Percentiles rank a stretch among this genome's conserved stretches.
Conservation (phyloP, 2,113 vertebrate species). For the Chunga burmeisteri region DNA sequence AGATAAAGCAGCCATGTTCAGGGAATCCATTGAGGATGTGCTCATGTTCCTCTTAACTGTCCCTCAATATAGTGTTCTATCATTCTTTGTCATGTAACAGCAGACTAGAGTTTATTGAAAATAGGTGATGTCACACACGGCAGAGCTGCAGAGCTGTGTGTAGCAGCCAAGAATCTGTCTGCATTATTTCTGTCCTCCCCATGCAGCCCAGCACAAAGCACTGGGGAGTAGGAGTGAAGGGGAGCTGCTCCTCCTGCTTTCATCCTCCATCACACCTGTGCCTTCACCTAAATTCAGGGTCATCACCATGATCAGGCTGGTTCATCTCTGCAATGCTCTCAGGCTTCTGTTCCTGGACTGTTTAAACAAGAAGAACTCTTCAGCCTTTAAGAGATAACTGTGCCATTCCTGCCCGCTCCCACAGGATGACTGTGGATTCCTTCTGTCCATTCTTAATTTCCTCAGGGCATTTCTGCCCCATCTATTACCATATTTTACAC, state of each 20-base stretch:
- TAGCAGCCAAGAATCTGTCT: not conserved
- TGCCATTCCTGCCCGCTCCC: not conserved
- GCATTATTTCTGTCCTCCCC: not conserved
- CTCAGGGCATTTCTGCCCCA: not conserved
- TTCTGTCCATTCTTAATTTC: not conserved
- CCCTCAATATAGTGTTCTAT: not conserved
- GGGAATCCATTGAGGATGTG: not conserved
- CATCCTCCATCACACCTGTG: not conserved
- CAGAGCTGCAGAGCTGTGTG: not conserved
- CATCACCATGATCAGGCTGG: not conserved
- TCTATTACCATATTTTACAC: not conserved
- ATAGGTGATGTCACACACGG: not conserved
- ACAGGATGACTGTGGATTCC: not conserved
- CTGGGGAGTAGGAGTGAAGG: not conserved
- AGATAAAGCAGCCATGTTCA: not conserved
- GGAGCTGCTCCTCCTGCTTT: not conserved
- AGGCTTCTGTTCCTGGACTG: not conserved
- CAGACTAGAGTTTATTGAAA: not conserved
- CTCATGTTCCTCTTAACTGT: not conserved
- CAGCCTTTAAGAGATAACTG: not conserved
- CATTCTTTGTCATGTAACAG: not conserved
- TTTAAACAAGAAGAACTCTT: not conserved
- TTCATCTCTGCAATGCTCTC: not conserved
- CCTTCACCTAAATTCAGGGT: not conserved
- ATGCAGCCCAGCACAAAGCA: accelerated